Evolutionary conservation across 2,888 invertebrate species (phyloP).

Genomic region (Emmelina monodactyla): DNA sequence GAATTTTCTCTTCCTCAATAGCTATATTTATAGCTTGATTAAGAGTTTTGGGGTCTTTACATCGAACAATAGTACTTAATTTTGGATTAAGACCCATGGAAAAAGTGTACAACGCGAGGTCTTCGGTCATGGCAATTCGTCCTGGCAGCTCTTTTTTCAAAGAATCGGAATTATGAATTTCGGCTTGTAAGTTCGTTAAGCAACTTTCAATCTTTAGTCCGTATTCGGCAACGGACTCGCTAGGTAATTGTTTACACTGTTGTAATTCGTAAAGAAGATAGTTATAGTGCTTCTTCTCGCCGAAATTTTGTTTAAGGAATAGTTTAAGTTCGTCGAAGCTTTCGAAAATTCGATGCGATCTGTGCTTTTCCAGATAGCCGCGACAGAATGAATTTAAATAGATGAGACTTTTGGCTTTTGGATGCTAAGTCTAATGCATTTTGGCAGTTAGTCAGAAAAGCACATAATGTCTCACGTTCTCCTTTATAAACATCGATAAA

Average conservation of each 20-base stretch:
- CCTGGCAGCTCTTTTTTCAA: conserved; percentile 6
- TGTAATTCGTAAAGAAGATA: conserved; percentile 9
- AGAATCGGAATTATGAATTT: no score
- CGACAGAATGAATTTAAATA: conserved; percentile 4
- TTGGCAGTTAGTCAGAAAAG: conserved; percentile 6
- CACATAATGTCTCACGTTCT: no score
- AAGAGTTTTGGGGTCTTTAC: no score
- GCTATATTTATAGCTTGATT: no score
- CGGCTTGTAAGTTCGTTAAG: no score
- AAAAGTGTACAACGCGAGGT: no score
- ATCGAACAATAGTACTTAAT: no score
- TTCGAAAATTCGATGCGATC: no score
- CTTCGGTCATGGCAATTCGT: conserved; percentile 4
- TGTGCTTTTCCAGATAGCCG: conserved; percentile 8
- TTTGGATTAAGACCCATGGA: no score
- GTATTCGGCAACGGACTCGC: conserved; percentile 4
- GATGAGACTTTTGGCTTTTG: conserved; percentile 3
- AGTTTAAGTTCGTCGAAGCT: no score
- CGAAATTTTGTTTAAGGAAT: conserved; percentile 9
- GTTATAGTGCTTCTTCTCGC: conserved; percentile 9
- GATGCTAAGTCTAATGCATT: conserved; percentile 7
- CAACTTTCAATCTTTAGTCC: no score
- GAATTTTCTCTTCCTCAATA: no score
- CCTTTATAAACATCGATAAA: background rate
- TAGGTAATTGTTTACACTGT: conserved; percentile 6